Conservation (phyloP, 2,888 invertebrate genomes). For the Tiphia femorata region DNA sequence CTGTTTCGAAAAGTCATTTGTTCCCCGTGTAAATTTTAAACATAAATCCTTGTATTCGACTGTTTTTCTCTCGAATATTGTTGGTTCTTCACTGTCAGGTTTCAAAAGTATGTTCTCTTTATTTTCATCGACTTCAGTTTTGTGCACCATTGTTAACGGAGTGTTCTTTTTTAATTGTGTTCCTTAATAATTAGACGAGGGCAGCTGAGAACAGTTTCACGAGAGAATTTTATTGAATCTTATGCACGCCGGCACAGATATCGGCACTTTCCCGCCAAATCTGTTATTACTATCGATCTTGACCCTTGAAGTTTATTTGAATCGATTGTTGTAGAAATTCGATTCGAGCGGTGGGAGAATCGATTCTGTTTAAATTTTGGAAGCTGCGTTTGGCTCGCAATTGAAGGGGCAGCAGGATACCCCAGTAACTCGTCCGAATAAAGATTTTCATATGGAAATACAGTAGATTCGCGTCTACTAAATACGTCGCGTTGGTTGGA, state of each 20-base stretch:
- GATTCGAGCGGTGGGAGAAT: too few relatives aligned
- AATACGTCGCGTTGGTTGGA: too few relatives aligned
- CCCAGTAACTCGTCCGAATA: too few relatives aligned
- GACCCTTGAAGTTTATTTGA: too few relatives aligned
- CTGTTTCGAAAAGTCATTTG: conserved; percentile 73
- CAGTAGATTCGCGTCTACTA: too few relatives aligned
- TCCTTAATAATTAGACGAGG: neutral
- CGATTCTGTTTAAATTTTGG: too few relatives aligned
- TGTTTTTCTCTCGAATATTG: conserved; percentile 44
- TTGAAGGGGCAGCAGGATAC: too few relatives aligned
- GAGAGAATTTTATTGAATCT: neutral
- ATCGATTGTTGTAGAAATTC: too few relatives aligned
- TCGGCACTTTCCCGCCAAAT: neutral
- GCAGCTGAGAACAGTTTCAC: neutral
- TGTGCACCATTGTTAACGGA: conserved; percentile 53
- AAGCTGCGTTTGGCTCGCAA: too few relatives aligned
- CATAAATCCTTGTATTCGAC: conserved; percentile 46
- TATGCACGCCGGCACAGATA: neutral
- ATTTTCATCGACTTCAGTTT: neutral
- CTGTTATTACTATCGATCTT: neutral
- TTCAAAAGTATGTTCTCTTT: conserved; percentile 7
- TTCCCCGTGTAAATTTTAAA: conserved; percentile 35
- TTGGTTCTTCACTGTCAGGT: conserved; percentile 23
- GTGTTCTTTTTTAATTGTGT: conserved; percentile 37
- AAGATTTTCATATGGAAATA: too few relatives aligned